These are phyloP conservation scores for Chroicocephalus ridibundus DNA, from an alignment of 2,113 vertebrate species.

Conservation along the genomic window DNA sequence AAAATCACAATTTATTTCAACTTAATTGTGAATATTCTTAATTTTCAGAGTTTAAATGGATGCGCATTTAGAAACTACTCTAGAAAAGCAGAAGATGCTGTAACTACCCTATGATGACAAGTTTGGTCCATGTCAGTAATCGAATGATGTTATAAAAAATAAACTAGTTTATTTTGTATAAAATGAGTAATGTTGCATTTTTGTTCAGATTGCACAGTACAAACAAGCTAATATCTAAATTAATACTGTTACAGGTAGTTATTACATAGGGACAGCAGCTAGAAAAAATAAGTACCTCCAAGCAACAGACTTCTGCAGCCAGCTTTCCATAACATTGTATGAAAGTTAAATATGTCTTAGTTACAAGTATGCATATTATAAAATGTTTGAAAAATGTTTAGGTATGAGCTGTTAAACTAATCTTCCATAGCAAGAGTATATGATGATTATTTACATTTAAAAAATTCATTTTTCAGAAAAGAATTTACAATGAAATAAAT, in stretches of 20 bases:
- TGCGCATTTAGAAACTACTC: slow-evolving; percentile 38
- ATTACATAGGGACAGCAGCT: slow-evolving; percentile 70
- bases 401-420: slow-evolving; percentile 71
- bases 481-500: slow-evolving; percentile 85
- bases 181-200: slow-evolving; percentile 81
- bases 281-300: slow-evolving; percentile 68
- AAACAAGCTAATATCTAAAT: slow-evolving; percentile 77
- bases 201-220: slow-evolving; percentile 80
- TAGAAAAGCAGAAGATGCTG: slow-evolving; percentile 50
- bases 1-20: slow-evolving; percentile 42
- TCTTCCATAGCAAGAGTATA: slow-evolving; percentile 72
- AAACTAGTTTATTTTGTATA: slow-evolving; percentile 78
- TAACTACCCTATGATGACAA: slow-evolving; percentile 48
- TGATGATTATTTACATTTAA: slow-evolving; percentile 78
- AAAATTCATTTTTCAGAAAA: slow-evolving; percentile 71
- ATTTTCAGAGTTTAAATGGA: slow-evolving; percentile 17
- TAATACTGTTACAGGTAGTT: slow-evolving; percentile 84
- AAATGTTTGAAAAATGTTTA: slow-evolving; percentile 77
- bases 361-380: slow-evolving; percentile 70
- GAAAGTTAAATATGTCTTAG: slow-evolving; percentile 73
- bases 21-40: slow-evolving; percentile 9
- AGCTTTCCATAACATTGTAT: slow-evolving; percentile 70
- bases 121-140: slow-evolving; percentile 81
- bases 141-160: slow-evolving; percentile 82
- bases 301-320: slow-evolving; percentile 71